A percentile compares a stretch with the other conserved stretches of the same genome.
phyloP scores from a whole-genome alignment of 2,113 vertebrate species.

The Pelecanoides urinatrix region DNA sequence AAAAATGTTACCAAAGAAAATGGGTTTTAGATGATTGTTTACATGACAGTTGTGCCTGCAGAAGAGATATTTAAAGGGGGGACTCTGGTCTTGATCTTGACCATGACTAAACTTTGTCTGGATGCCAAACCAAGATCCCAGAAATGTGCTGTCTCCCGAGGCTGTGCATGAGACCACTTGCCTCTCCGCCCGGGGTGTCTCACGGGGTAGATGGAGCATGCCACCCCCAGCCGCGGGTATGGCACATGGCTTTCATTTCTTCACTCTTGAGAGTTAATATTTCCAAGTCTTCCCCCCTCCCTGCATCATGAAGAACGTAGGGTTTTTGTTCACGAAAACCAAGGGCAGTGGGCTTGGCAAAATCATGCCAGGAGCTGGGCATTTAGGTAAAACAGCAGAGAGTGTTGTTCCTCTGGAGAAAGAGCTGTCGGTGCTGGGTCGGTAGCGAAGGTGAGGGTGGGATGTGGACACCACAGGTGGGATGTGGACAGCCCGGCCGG shows the following conservation, averaged over 20 bases:
- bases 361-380: background rate
- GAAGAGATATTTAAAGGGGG: background rate
- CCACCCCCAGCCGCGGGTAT: background rate
- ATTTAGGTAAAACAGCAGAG: background rate
- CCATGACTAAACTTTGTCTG: background rate
- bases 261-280: background rate
- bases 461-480: background rate
- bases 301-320: background rate
- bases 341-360: background rate
- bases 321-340: background rate
- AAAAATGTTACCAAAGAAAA: constrained; percentile 21
- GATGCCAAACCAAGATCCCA: background rate
- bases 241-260: background rate
- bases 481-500: background rate
- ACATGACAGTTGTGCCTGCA: background rate
- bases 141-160: background rate
- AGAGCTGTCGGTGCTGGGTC: background rate
- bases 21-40: background rate
- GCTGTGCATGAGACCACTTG: fast-evolving
- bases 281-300: background rate
- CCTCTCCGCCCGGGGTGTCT: background rate
- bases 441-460: background rate
- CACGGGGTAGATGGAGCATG: fast-evolving
- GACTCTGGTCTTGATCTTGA: background rate
- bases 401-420: background rate